Base-by-base conservation (phyloP, 92 coral and sea anemone species). In the Micromussa lordhowensis region DNA sequence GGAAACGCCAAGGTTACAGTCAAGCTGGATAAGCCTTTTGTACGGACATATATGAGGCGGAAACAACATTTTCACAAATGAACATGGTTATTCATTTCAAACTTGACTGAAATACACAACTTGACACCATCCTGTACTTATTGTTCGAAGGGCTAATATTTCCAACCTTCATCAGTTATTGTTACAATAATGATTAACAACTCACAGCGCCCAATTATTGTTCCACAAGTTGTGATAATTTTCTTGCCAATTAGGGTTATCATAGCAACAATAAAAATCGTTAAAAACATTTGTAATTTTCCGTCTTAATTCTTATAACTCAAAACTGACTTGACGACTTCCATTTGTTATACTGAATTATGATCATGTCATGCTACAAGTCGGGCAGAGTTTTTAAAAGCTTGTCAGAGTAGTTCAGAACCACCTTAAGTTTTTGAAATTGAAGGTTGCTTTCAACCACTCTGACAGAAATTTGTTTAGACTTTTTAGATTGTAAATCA, bases 11-110 rank as follows among this genome's bases (percentile, higher is more conserved):
- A 57, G 74, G 70, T 83, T 79, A 35, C 32, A 15, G 85, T 91
- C 66, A 78, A 21, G 31, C 57, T 16, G 77, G 92, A 78, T 55
- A 91, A 91, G 68, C 94, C 94, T 78, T 88, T 91, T 36, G 63
- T 68, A 40, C 75, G 83, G 73, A 77, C 82, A 58, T 83, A 91
- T 55, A 82, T 78, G 29, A 91, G 84, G 83, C 58, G 90, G 79
- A 78, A 88, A 68, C 68, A 84, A 75, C 72, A 88, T 87, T 48
- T 88, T 88, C 83, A 76, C 68, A 14, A 91, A 88, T 66, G 89
- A 88, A 83, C 88, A 87, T 82, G 91, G 91, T 7, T 86, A 87
- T 81, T 78, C 82, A 78, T 78, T 78, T 78, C 82, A 78, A 78
- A 34, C 82, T 53, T 78, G 82, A 78, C 81, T 44, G 29, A 48